Conservation (phyloP, 2,113 vertebrate genomes). For the Rhinolophus ferrumequinum region DNA sequence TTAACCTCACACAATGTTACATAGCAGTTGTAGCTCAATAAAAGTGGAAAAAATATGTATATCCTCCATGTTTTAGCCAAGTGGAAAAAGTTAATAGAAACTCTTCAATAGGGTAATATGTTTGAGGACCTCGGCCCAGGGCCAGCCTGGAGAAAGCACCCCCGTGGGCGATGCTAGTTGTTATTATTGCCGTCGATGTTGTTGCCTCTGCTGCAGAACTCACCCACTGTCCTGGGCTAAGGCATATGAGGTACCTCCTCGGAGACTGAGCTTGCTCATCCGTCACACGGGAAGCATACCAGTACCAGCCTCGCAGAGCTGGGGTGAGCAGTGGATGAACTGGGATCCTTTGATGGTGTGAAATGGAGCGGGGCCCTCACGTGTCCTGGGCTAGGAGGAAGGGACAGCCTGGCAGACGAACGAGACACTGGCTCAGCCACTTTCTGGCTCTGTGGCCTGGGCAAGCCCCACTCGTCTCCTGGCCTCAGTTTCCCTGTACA, state of each 20-base stretch:
- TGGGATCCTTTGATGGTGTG: background rate
- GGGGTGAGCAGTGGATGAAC: background rate
- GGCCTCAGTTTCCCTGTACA: background rate
- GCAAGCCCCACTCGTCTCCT: background rate
- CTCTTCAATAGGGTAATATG: background rate
- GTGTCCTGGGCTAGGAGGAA: background rate
- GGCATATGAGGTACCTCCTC: accelerated
- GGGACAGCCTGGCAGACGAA: background rate
- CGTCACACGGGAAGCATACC: background rate
- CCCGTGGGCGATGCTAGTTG: background rate
- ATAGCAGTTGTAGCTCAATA: background rate
- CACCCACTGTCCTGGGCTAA: accelerated
- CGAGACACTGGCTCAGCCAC: background rate
- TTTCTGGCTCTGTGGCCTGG: background rate
- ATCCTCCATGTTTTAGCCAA: background rate
- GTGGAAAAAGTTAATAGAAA: background rate
- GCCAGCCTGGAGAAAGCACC: background rate
- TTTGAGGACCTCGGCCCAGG: background rate
- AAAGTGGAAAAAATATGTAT: background rate
- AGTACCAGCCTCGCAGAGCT: background rate
- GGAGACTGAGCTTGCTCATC: background rate
- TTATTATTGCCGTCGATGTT: background rate
- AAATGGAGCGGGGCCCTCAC: accelerated
- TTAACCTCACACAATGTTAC: background rate
- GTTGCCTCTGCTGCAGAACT: background rate